Evolutionary conservation across 1,140 invertebrate genomes (phyloP).

Genomic region (Uloborus diversus): DNA sequence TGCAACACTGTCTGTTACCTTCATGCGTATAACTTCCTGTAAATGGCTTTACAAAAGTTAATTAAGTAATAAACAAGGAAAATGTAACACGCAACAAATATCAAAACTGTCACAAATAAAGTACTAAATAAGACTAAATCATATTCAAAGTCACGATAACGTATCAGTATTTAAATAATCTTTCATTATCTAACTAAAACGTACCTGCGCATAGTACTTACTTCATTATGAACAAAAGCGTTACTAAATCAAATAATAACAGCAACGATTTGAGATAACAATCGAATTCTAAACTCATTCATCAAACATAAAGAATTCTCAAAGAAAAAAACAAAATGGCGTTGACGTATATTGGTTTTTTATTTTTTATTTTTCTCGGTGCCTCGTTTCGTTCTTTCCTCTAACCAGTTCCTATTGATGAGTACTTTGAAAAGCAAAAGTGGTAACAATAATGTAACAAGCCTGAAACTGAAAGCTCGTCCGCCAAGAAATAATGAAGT

Average conservation of each 20-base stretch:
- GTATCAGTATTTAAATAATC: conserved; percentile 27
- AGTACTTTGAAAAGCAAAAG: conserved; percentile 20
- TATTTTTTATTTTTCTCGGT: not conserved
- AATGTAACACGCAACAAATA: no score
- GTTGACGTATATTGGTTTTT: not conserved
- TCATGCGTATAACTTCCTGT: no score
- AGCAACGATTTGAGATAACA: conserved; percentile 14
- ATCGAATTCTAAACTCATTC: conserved; percentile 9
- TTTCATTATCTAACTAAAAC: not conserved
- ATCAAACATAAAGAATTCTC: conserved; percentile 25
- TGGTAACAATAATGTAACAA: conserved; percentile 25
- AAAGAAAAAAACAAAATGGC: conserved; percentile 19
- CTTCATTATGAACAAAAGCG: conserved; percentile 9
- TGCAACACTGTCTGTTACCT: no score
- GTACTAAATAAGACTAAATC: no score
- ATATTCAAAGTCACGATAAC: no score
- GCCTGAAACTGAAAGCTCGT: conserved; percentile 7
- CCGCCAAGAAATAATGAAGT: not conserved
- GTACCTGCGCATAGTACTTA: conserved; percentile 6
- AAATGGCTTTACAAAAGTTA: no score
- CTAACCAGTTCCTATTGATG: conserved; percentile 26
- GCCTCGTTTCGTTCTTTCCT: conserved; percentile 3
- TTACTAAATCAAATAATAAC: conserved; percentile 32
- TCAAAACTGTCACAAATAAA: no score
- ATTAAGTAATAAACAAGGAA: no score